These are phyloP conservation scores for Serinus canaria DNA, from an alignment of 2,113 vertebrate genomes.

Conservation along the genomic window DNA sequence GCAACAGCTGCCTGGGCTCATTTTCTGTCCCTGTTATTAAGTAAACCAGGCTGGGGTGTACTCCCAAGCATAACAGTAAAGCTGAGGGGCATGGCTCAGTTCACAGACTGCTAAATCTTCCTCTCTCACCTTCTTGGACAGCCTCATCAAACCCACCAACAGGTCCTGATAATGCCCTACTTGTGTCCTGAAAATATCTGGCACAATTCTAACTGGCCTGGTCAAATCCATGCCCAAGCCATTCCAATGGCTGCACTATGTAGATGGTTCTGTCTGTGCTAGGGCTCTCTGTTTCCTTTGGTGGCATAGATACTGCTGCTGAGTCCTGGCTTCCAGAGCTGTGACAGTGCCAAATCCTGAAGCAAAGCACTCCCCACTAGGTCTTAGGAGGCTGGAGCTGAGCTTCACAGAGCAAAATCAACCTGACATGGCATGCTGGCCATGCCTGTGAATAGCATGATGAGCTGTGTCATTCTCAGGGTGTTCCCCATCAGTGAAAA, in stretches of 20 bases:
- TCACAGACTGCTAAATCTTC: neutral
- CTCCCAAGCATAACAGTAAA: neutral
- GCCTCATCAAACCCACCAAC: neutral
- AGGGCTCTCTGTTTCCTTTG: neutral
- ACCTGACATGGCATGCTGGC: neutral
- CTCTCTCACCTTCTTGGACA: neutral
- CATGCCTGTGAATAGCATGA: rapidly evolving
- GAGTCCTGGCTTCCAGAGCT: neutral
- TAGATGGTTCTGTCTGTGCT: neutral
- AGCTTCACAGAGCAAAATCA: neutral
- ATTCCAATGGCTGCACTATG: neutral
- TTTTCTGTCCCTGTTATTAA: neutral
- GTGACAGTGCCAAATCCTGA: neutral
- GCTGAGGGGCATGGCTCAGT: neutral
- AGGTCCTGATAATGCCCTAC: neutral
- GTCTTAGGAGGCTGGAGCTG: neutral
- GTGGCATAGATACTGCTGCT: neutral
- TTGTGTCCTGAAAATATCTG: neutral
- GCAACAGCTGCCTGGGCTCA: neutral
- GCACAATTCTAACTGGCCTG: neutral
- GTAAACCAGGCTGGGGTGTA: neutral
- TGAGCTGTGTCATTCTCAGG: neutral
- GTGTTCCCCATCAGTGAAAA: neutral
- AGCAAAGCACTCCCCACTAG: neutral
- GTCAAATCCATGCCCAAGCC: neutral